Base-by-base conservation (phyloP, 2,797 vertebrate genomes). In the Meda fulgida region DNA sequence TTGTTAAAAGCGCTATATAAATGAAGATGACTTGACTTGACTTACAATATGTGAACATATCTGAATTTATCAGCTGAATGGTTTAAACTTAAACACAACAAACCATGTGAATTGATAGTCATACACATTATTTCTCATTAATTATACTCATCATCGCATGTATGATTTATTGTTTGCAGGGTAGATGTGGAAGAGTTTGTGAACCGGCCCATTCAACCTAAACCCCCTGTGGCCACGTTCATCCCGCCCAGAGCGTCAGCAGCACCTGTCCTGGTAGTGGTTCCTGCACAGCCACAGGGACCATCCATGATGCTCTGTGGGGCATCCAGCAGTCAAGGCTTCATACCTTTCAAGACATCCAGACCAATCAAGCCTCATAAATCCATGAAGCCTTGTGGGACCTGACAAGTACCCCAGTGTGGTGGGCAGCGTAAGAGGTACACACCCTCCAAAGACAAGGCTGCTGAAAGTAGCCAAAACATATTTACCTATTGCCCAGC, bases 391-490 rank as follows among this genome's bases (percentile, higher is more conserved):
- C 73, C 73, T 29, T 76, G 46, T 76, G 29, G 73, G 73, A 26
- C 73, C 34, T 76, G 73, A 26, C 46, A 76, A 19, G 73, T 76
- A 19, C 48, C 73, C 73, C 34, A 53, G 53, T 76, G 73, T 76
- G 73, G 73, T 34, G 73, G 73, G 34, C 73, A 75, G 43, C 72
- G n/a, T 3, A 75, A 75, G 23, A 75, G 43, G 7, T 75, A 75
- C 23, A 75, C 72, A 2, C 73, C 73, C 31, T 76, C 73, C 73
- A 76, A 76, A 23, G 73, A 76, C 46, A 55, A 76, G 53, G 73
- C 34, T 8, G 46, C 73, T 34, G 48, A 34, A 55, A 76, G 73
- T 34, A 34, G 5, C n/a, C 73, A 43, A 76, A 29, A 76, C 13
- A 31, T 76, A 31, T 76, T 76, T 34, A 10, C 73, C 29, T 76